Base-by-base conservation (phyloP, 1,140 invertebrate genomes). In the Drosophila erecta region DNA sequence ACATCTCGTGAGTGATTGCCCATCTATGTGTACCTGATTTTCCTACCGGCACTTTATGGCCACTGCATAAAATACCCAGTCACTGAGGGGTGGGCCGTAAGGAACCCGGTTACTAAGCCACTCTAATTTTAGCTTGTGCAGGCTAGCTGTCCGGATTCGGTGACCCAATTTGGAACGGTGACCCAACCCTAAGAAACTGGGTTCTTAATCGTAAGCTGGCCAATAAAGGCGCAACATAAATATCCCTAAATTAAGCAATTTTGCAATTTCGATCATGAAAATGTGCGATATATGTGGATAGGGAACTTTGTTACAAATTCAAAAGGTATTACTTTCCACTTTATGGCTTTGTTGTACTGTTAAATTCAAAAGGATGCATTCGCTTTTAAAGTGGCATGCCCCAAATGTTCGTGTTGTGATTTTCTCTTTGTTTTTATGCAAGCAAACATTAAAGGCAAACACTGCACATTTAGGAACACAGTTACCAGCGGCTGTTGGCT, bases 1-100 rank as follows among this genome's bases (percentile, higher is more conserved):
- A 64, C 74, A 79, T 65, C 76, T 64, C 20, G 54, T 54, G 64
- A 78, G 67, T 61, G 76, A 77, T 79, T 69, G 33, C 49, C 33
- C 15, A 33, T 15, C 27, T 24, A 33, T 41, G 59, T 22, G 58
- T 65, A 67, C 66, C 66, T 69, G 66, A 55, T 70, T 69, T 70
- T 41, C 53, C 20, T 55, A 51, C 11, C n/a, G 53, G 24, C 30
- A 65, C 75, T 79, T 69, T 78, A 67, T 49, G 43, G 50, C 55
- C 59, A 12, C 24, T 40, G 24, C 37, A 40, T 33, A 22, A 37
- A 35, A 35, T 35, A 51, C 27, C 1, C 4, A 10, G 30, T 17
- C 10, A 14, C 20, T 50, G 3, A 20, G 4, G 24, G 49, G 10
- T 12, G 15, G 10, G 35, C 15, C 6, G 33, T 15, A 37, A 27